Evolutionary conservation across 2,797 vertebrate genomes (phyloP), one percentile per base, ranked within the genome.

Genomic region (Lacerta viridis): DNA sequence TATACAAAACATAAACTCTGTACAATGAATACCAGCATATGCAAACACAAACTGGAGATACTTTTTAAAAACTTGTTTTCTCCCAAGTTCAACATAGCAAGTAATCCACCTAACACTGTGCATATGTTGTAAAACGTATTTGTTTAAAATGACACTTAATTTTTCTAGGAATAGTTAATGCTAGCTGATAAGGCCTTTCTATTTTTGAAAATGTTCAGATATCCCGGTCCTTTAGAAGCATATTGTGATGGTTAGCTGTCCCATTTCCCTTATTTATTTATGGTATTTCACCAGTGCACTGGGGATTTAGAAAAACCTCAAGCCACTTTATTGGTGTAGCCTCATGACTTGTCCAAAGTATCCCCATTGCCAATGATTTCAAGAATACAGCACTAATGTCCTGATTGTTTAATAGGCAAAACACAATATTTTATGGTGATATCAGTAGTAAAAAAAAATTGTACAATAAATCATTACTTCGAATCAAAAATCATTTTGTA

Each of bases 361-460:
- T 78, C 39, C 25, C 29, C 39, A 39, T 88, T 55, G 0, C 77
- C 83, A 74, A 23, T 5, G 17, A 78, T 29, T 0, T 82, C 17
- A 17, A 64, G 71, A 68, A 77, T 33, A 2, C 25, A 33, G 29
- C 18, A 69, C 75, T 68, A 68, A 79, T 64, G 23, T 78, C 41
- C 36, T 33, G 43, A 43, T 80, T 66, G 59, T 29, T 25, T 4
- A 85, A 81, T 25, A 66, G 23, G 33, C 46, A 41, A 59, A 41
- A 66, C 9, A n/a, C 5, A 64, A 17, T 46, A 39, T 81, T 82
- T 90, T 79, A 9, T 77, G 3, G 25, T 77, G 25, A 83, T 88
- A n/a, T n/a, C 71, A 77, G 61, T 78, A 84, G 46, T 75, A 27
- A 75, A 92, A 91, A 66, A 36, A 36, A 87, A 81, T 10, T 92